Percentiles rank a stretch among this genome's conserved stretches.
Evolutionary conservation across 1,140 invertebrate species (phyloP).

Genomic region (Brachionus plicatilis): DNA sequence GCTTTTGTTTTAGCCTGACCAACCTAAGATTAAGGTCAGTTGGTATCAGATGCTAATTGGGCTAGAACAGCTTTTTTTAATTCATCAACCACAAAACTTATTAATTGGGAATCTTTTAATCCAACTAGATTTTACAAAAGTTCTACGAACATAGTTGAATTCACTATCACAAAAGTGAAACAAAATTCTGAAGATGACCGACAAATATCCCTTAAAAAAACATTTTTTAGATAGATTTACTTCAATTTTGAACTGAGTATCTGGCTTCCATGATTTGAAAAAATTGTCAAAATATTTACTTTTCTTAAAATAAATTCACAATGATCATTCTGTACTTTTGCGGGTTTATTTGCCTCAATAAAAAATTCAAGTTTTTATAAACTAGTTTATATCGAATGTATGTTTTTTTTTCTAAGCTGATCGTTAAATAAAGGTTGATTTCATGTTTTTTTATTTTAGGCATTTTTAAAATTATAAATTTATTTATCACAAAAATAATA

Average conservation of each 20-base stretch:
- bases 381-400: background rate
- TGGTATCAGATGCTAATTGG: background rate
- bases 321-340: background rate
- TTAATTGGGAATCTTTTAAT: background rate
- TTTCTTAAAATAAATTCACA: background rate
- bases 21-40: conserved; percentile 23
- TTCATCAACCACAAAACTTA: background rate
- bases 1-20: background rate
- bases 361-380: background rate
- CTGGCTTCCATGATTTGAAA: background rate
- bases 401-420: background rate
- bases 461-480: too few relatives aligned
- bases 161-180: background rate
- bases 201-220: background rate
- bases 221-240: background rate
- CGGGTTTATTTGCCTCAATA: conserved; percentile 6
- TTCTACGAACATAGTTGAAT: background rate
- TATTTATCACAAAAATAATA: too few relatives aligned
- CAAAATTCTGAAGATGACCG: background rate
- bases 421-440: too few relatives aligned
- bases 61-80: background rate
- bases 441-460: too few relatives aligned
- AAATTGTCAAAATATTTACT: background rate
- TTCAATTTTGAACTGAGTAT: background rate
- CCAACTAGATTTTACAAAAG: background rate